Conservation (phyloP, 2,113 vertebrate genomes). For the Speoplatyrhinus poulsoni region DNA sequence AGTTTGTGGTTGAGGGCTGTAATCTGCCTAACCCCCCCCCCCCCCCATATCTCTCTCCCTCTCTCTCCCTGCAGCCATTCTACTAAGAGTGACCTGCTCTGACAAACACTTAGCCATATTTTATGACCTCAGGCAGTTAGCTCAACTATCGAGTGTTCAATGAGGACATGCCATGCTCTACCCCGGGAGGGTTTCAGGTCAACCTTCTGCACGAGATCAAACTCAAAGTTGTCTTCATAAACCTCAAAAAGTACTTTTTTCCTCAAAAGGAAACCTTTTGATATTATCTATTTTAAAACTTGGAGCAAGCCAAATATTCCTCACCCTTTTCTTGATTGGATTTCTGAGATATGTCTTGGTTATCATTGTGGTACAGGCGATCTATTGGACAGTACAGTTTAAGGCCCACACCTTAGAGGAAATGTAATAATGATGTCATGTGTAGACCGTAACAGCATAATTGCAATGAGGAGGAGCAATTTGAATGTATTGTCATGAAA, state of each 20-base stretch:
- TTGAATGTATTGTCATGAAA: constrained; percentile 69
- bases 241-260: constrained; percentile 65
- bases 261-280: constrained; percentile 52
- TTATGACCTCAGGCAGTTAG: constrained; percentile 75
- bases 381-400: constrained; percentile 23
- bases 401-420: constrained; percentile 36
- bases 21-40: constrained; percentile 31
- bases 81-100: constrained; percentile 61
- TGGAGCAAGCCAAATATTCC: constrained; percentile 68
- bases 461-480: constrained; percentile 36
- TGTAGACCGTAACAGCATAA: constrained; percentile 30
- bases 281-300: constrained; percentile 61
- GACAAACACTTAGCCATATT: constrained; percentile 76
- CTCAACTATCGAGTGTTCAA: constrained; percentile 59
- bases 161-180: constrained; percentile 52
- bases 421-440: constrained; percentile 63
- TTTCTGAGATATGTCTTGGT: constrained; percentile 59
- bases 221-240: constrained; percentile 58
- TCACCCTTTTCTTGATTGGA: constrained; percentile 64
- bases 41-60: constrained; percentile 19
- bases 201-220: constrained; percentile 42
- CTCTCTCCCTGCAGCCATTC: constrained; percentile 48
- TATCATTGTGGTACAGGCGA: constrained; percentile 9
- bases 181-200: constrained; percentile 40
- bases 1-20: not conserved